Evolutionary conservation across 2,797 vertebrate genomes (phyloP).

Genomic region (Pampus argenteus): DNA sequence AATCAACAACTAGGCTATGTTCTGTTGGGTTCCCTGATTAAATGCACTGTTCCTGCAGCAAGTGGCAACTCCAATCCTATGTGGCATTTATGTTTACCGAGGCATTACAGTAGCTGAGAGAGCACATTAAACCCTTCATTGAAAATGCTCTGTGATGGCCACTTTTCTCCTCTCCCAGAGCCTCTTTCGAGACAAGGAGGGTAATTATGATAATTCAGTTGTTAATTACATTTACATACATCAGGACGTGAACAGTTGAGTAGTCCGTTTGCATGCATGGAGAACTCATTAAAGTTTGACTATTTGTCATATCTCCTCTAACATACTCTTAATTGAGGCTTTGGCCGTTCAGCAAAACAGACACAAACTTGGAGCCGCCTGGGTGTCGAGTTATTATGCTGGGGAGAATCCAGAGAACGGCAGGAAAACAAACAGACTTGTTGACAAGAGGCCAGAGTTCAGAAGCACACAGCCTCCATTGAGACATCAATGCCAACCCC

Average conservation of each 20-base stretch:
- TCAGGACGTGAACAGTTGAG: constrained; percentile 69
- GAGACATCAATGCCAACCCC: constrained; percentile 64
- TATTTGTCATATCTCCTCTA: constrained; percentile 68
- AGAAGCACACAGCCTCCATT: constrained; percentile 77
- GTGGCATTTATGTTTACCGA: constrained; percentile 74
- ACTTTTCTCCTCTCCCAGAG: constrained; percentile 68
- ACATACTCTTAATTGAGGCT: constrained; percentile 72
- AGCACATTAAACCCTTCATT: constrained; percentile 74
- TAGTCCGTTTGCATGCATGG: constrained; percentile 70
- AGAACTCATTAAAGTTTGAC: constrained; percentile 75
- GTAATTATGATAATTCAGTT: constrained; percentile 85
- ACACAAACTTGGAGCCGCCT: constrained; percentile 33
- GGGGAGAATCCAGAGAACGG: constrained; percentile 65
- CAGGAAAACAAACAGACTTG: constrained; percentile 80
- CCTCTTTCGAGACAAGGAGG: constrained; percentile 78
- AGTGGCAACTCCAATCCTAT: constrained; percentile 48
- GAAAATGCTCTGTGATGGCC: constrained; percentile 75
- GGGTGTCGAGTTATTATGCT: constrained; percentile 64
- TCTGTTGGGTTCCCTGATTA: constrained; percentile 56
- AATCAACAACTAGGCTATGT: constrained; percentile 64
- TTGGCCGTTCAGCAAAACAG: constrained; percentile 52
- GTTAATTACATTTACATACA: constrained; percentile 87
- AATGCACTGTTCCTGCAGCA: constrained; percentile 48
- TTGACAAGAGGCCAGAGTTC: constrained; percentile 81
- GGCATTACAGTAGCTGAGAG: constrained; percentile 75